These are phyloP conservation scores for Amia ocellicauda DNA, from an alignment of 2,113 vertebrate genomes.

Conservation along the genomic window DNA sequence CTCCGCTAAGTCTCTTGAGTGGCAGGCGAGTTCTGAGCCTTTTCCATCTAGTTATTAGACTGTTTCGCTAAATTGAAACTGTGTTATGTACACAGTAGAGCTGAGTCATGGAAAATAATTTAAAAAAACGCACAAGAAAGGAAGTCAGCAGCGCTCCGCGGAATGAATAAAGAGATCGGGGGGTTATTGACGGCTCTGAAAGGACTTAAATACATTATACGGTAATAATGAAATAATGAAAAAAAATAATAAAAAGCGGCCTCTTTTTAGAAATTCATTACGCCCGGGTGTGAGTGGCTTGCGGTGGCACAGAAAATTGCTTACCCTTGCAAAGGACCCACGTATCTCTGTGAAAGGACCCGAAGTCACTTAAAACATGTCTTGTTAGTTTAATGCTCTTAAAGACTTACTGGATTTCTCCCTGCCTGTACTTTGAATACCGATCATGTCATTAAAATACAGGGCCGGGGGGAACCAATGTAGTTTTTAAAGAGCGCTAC, in stretches of 20 bases:
- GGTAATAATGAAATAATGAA: constrained; percentile 55
- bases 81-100: constrained; percentile 56
- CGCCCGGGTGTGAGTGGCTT: no score
- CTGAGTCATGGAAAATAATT: constrained; percentile 65
- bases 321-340: constrained; percentile 35
- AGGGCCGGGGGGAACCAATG: constrained; percentile 3
- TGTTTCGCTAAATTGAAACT: constrained; percentile 53
- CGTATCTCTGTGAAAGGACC: neutral
- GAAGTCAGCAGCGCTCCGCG: constrained; percentile 37
- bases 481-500: constrained; percentile 1
- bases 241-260: constrained; percentile 10
- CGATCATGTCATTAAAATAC: neutral
- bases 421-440: neutral
- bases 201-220: constrained; percentile 51
- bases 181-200: constrained; percentile 35
- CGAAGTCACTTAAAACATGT: neutral
- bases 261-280: no score
- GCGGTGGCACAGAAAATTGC: constrained; percentile 30
- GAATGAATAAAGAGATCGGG: constrained; percentile 59
- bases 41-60: constrained; percentile 55
- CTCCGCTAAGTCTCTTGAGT: constrained; percentile 44
- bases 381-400: neutral
- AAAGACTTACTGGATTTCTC: neutral
- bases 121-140: no score
- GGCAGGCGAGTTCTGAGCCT: constrained; percentile 57